These are phyloP conservation scores for Anoura caudifer DNA, from an alignment of 2,113 vertebrate genomes.

Conservation along the genomic window DNA sequence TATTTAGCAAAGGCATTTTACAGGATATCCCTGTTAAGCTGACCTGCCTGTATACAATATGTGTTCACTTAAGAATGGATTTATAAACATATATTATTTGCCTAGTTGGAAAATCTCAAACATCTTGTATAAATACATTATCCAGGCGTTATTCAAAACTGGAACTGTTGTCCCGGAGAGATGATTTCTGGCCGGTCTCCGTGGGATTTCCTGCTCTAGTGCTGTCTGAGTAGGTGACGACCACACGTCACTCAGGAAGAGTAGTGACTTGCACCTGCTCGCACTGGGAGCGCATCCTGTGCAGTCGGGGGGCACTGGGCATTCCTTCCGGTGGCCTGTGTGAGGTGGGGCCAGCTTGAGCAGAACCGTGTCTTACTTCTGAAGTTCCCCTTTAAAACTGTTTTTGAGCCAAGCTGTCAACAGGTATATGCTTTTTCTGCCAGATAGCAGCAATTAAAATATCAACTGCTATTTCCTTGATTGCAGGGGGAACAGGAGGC, in stretches of 20 bases:
- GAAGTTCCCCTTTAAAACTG: constrained; percentile 47
- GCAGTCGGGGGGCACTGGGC: too few species aligned
- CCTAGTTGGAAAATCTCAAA: constrained; percentile 57
- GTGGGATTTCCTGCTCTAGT: background rate
- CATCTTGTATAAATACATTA: constrained; percentile 11
- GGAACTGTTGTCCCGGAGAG: background rate
- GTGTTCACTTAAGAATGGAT: constrained; percentile 59
- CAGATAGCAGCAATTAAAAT: constrained; percentile 37
- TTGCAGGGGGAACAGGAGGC: background rate
- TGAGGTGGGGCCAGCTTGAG: background rate
- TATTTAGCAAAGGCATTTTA: constrained; percentile 50
- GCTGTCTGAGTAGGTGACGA: background rate
- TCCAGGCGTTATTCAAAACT: constrained; percentile 17
- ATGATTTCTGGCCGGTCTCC: background rate
- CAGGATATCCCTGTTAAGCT: constrained; percentile 48
- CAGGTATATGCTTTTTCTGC: background rate
- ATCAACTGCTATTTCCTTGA: constrained; percentile 33
- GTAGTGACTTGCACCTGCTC: background rate
- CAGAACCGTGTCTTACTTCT: constrained; percentile 47
- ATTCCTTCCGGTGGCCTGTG: background rate
- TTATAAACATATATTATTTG: constrained; percentile 53
- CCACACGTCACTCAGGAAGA: background rate
- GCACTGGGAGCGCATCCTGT: background rate
- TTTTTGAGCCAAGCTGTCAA: constrained; percentile 44
- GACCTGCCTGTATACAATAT: constrained; percentile 60